These are phyloP conservation scores for Oryzias melastigma DNA, from an alignment of 2,113 vertebrate genomes.

Conservation along the genomic window DNA sequence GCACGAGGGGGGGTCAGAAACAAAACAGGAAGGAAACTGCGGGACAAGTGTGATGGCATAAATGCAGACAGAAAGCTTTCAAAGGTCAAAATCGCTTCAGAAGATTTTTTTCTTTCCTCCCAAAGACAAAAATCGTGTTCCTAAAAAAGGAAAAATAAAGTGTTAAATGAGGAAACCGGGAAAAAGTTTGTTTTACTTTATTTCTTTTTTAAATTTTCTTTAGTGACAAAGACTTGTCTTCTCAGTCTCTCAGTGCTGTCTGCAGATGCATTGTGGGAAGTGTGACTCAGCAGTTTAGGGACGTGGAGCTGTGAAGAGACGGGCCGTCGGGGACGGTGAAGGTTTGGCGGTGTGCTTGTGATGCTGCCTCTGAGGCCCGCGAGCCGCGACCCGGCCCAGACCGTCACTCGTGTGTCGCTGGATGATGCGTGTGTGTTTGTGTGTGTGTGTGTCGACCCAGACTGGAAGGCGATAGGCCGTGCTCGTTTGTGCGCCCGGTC, in stretches of 20 bases:
- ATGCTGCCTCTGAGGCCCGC: slow-evolving; percentile 69
- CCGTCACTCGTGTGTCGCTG: slow-evolving; percentile 65
- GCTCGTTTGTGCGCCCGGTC: slow-evolving; percentile 69
- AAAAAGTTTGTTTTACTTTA: slow-evolving; percentile 34
- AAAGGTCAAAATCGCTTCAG: slow-evolving; percentile 50
- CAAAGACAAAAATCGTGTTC: slow-evolving; percentile 73
- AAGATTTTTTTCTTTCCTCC: slow-evolving; percentile 42
- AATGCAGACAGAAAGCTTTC: slow-evolving; percentile 56
- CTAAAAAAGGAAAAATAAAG: slow-evolving; percentile 72
- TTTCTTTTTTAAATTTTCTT: slow-evolving; percentile 13
- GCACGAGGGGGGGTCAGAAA: slow-evolving; percentile 7
- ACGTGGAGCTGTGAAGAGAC: slow-evolving; percentile 39
- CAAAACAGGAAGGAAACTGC: not conserved
- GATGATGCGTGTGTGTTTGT: slow-evolving; percentile 57
- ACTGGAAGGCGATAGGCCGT: slow-evolving; percentile 52
- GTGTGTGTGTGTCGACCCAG: slow-evolving; percentile 55
- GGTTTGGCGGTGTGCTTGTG: slow-evolving; percentile 78
- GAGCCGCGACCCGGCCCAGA: slow-evolving; percentile 60
- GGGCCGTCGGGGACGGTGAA: slow-evolving; percentile 23
- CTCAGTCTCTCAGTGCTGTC: slow-evolving; percentile 57
- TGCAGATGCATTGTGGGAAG: slow-evolving; percentile 57
- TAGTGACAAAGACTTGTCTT: slow-evolving; percentile 60
- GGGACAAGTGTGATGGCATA: slow-evolving; percentile 2
- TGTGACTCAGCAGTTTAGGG: slow-evolving; percentile 60
- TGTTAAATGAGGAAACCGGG: slow-evolving; percentile 46